Conservation (phyloP, 2,113 vertebrate species). For the Globicephala melas region DNA sequence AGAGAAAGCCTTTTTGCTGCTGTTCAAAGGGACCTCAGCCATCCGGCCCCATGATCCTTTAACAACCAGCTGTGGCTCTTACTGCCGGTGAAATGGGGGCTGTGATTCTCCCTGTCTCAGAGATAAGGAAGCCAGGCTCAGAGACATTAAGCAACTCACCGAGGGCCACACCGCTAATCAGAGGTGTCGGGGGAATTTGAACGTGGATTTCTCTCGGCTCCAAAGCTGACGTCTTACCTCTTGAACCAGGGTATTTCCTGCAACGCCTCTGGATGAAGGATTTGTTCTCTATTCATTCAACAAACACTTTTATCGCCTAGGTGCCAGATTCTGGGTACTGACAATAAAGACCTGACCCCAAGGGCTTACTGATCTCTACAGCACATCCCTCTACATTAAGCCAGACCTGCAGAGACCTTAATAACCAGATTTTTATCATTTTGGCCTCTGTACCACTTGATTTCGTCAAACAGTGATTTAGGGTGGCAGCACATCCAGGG, state of each 20-base stretch:
- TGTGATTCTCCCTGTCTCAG: rapidly evolving
- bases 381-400: neutral
- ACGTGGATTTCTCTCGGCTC: neutral
- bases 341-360: rapidly evolving
- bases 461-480: neutral
- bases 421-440: no score
- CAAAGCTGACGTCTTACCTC: neutral
- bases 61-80: rapidly evolving
- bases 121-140: neutral
- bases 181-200: neutral
- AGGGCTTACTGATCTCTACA: neutral
- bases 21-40: neutral
- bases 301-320: rapidly evolving
- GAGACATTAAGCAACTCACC: neutral
- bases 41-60: neutral
- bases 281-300: neutral
- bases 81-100: rapidly evolving
- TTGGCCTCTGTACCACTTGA: neutral
- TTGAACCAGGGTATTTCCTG: neutral
- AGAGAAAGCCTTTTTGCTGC: neutral
- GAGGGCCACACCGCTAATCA: neutral
- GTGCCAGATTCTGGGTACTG: no score
- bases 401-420: neutral
- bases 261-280: rapidly evolving
- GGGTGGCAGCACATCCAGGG: neutral